phyloP scores from a whole-genome alignment of 2,113 vertebrate species.

The Cairina moschata region DNA sequence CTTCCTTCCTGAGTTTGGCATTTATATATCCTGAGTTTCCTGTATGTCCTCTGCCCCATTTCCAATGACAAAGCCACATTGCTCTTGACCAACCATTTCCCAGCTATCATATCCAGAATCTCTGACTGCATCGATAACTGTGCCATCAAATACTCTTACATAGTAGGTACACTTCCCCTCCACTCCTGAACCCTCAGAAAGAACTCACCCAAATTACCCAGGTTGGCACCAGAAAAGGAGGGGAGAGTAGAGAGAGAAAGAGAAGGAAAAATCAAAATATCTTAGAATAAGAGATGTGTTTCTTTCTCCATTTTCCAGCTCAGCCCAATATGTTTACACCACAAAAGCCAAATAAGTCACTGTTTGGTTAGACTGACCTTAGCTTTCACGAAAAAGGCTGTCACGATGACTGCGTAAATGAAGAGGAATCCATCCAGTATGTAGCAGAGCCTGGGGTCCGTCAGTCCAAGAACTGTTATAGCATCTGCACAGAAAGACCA shows the following conservation, averaged over 20 bases:
- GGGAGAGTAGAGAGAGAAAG: no score
- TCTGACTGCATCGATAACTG: not conserved
- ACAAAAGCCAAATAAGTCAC: not conserved
- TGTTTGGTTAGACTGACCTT: slow-evolving; percentile 78
- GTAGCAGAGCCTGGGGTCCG: slow-evolving; percentile 87
- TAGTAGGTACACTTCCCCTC: not conserved
- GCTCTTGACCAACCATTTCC: not conserved
- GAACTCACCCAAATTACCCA: not conserved
- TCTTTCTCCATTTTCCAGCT: not conserved
- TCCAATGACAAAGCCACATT: not conserved
- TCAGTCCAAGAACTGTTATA: slow-evolving; percentile 60
- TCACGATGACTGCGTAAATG: slow-evolving; percentile 86
- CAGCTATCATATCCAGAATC: not conserved
- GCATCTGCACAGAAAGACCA: slow-evolving; percentile 37
- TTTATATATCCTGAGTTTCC: not conserved
- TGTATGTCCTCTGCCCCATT: not conserved
- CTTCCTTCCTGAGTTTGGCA: not conserved
- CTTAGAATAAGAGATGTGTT: not conserved
- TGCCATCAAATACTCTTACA: not conserved
- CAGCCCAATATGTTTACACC: not conserved
- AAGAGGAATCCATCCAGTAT: slow-evolving; percentile 88
- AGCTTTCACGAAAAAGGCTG: slow-evolving; percentile 84
- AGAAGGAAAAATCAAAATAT: not conserved
- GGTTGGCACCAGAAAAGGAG: not conserved
- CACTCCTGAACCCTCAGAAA: not conserved